phyloP scores from a whole-genome alignment of 2,113 vertebrate species.

The Corythaixoides concolor region DNA sequence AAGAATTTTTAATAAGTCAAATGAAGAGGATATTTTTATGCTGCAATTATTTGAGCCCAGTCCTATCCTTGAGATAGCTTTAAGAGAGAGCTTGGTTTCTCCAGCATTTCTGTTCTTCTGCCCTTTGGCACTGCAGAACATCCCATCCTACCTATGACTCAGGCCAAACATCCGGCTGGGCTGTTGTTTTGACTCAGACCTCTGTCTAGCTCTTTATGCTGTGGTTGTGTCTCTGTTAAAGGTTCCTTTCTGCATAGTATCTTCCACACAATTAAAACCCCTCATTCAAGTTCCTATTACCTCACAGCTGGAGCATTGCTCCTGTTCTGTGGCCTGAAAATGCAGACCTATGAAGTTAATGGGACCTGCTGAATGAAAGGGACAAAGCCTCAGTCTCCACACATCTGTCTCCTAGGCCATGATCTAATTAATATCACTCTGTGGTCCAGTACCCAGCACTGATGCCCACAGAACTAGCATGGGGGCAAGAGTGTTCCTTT shows the following conservation, averaged over 20 bases:
- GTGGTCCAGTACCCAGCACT: background rate
- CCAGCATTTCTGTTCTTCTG: background rate
- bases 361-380: background rate
- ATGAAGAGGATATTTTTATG: background rate
- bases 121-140: background rate
- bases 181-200: background rate
- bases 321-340: background rate
- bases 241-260: background rate
- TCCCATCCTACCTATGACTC: background rate
- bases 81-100: background rate
- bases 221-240: background rate
- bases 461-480: background rate
- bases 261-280: background rate
- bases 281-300: background rate
- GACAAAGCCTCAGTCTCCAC: background rate
- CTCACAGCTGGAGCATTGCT: background rate
- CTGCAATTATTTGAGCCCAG: background rate
- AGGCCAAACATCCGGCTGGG: background rate
- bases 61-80: background rate
- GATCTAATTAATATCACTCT: no score
- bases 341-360: background rate
- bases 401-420: background rate
- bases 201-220: background rate
- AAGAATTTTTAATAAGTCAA: background rate
- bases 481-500: background rate